phyloP scores from a whole-genome alignment of 1,140 invertebrate genomes.

The Babylonia areolata region DNA sequence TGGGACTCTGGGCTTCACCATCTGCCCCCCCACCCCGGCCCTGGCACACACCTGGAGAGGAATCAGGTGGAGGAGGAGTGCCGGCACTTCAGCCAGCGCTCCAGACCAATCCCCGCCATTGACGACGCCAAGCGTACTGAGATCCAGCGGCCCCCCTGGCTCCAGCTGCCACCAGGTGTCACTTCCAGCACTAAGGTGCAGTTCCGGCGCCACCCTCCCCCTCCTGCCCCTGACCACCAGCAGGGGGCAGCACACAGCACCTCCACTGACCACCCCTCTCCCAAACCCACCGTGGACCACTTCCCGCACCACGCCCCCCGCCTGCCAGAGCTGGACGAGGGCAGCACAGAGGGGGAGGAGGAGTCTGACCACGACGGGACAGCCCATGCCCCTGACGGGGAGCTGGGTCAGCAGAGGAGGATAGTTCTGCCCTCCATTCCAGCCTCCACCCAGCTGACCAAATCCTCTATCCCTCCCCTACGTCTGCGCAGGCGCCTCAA shows the following conservation, averaged over 20 bases:
- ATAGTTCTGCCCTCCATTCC: conserved; percentile 16
- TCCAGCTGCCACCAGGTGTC: not conserved
- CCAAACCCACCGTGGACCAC: conserved; percentile 1
- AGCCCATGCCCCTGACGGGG: too few relatives aligned
- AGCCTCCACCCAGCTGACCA: not conserved
- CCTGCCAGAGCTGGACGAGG: not conserved
- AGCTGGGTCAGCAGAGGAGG: not conserved
- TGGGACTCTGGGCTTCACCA: conserved; percentile 18
- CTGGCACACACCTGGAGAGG: conserved; percentile 1
- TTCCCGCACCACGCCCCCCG: not conserved
- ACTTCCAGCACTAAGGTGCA: not conserved
- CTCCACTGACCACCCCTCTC: not conserved
- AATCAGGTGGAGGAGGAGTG: conserved; percentile 7
- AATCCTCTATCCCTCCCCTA: not conserved
- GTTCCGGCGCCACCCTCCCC: not conserved
- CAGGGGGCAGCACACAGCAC: too few relatives aligned
- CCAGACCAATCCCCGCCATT: not conserved
- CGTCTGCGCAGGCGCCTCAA: not conserved
- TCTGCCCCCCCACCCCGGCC: not conserved
- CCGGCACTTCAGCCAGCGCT: not conserved
- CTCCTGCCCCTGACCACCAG: not conserved
- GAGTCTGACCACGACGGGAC: not conserved
- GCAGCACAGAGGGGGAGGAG: not conserved
- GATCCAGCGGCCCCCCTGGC: not conserved
- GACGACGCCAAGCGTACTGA: conserved; percentile 9